A percentile compares a stretch with the other conserved stretches of the same genome.
These are phyloP conservation scores for Eulemur albifrons DNA, from an alignment of 2,797 vertebrate species.

Conservation along the genomic window DNA sequence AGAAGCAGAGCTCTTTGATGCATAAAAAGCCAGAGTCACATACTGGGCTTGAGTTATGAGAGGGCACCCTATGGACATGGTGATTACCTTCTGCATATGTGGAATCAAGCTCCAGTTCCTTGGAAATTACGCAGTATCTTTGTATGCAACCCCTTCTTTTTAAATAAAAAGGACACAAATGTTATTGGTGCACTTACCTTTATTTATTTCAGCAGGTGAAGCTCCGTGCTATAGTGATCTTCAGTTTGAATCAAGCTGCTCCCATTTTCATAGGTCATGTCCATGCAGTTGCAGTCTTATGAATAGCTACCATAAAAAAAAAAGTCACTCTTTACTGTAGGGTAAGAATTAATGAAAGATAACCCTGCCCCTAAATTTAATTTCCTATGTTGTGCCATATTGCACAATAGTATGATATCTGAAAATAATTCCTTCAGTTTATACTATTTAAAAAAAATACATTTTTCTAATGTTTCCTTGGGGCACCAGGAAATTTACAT, in stretches of 20 bases:
- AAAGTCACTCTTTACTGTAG: background rate
- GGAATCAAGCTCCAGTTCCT: background rate
- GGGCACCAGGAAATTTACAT: background rate
- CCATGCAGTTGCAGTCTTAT: background rate
- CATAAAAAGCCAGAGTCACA: background rate
- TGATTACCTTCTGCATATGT: background rate
- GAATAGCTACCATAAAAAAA: background rate
- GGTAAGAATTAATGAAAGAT: background rate
- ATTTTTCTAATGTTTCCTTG: background rate
- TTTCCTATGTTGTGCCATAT: background rate
- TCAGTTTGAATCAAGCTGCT: background rate
- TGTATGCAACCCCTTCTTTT: background rate
- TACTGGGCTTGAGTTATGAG: background rate
- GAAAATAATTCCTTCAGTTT: background rate
- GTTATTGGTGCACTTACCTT: background rate
- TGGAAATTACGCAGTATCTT: background rate
- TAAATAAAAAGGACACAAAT: background rate
- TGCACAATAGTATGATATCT: background rate
- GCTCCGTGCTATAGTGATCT: rapidly evolving
- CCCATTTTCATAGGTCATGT: background rate
- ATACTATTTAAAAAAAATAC: background rate
- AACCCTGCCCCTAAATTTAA: background rate
- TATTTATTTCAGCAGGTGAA: background rate
- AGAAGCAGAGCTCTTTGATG: background rate
- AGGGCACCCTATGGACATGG: background rate